Evolutionary conservation across 2,797 vertebrate genomes (phyloP), one percentile per base, ranked within the genome.

Genomic region (Lepilemur ruficaudatus): DNA sequence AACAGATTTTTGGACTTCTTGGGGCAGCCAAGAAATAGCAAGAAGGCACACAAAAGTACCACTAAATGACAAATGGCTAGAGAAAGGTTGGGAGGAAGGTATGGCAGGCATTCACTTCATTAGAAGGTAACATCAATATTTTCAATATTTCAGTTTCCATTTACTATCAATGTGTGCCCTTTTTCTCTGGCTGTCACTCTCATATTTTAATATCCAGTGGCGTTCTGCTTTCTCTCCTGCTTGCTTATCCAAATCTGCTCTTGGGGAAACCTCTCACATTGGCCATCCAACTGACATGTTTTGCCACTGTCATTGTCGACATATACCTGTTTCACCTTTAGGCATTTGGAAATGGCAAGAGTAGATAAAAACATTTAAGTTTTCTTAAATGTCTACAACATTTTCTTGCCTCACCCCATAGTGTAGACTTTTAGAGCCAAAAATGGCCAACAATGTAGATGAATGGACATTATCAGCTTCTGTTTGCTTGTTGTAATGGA

Each of bases 271-370:
- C 8, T 90, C 41, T 88, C 79, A 73, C 41, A 93, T 2, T 91
- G 93, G 48, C 43, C 43, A 72, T 43, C 46, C 38, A 88, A 35
- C 32, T 67, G 70, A 82, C 82, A 73, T 86, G 90, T 83, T 92
- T 94, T 90, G 50, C 50, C 69, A 55, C 14, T 72, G 18, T 89
- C 61, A 89, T 86, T 94, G 76, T 96, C 67, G 75, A 96, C 82
- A 80, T 87, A 63, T 41, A 63, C 57, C 43, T 87, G 43, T 61
- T 81, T 93, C 63, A 92, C 65, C 38, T 92, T 63, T 83, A 94
- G 73, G 50, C 69, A 86, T 95, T 94, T 90, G 50, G 35, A 97
- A 92, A 97, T 80, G 50, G 78, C 73, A 95, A 91, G 17, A 35
- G 65, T 72, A 89, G 57, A 81, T 59, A 79, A 92, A 97, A 92